These are phyloP conservation scores for Nyctereutes procyonoides DNA, from an alignment of 2,113 vertebrate species.

Conservation along the genomic window DNA sequence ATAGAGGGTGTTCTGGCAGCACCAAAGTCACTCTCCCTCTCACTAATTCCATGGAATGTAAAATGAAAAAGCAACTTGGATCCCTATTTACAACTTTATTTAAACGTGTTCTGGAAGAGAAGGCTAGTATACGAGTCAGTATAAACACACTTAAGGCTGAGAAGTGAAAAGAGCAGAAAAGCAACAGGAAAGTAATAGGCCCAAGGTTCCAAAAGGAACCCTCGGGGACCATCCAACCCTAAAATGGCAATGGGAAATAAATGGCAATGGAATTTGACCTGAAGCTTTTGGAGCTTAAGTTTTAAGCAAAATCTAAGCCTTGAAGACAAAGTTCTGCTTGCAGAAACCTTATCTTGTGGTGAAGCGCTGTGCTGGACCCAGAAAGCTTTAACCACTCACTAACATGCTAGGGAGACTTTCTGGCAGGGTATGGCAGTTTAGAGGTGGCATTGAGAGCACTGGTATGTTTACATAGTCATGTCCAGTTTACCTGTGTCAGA, in stretches of 20 bases:
- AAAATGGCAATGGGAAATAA: not conserved
- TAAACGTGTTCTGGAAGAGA: conserved; percentile 15
- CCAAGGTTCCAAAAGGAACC: not conserved
- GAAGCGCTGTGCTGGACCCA: not conserved
- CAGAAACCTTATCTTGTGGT: conserved; percentile 34
- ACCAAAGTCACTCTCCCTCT: not conserved
- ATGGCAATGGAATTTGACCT: not conserved
- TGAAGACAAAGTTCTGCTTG: not conserved
- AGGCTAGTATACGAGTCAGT: not conserved
- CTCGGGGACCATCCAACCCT: not conserved
- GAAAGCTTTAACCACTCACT: not conserved
- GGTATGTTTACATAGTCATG: conserved; percentile 54
- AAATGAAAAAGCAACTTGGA: not conserved
- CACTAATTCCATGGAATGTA: not conserved
- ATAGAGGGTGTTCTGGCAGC: no score
- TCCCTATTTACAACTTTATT: not conserved
- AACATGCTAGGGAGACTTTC: conserved; percentile 37
- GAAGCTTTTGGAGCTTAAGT: not conserved
- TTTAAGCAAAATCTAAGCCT: not conserved
- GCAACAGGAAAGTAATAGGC: not conserved
- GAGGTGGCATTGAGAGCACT: not conserved
- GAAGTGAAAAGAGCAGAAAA: not conserved
- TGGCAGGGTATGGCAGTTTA: not conserved
- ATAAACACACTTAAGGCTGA: not conserved
- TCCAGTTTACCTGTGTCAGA: conserved; percentile 74